Evolutionary conservation across 2,888 invertebrate genomes (phyloP).

Genomic region (Drosophila peninsularis): DNA sequence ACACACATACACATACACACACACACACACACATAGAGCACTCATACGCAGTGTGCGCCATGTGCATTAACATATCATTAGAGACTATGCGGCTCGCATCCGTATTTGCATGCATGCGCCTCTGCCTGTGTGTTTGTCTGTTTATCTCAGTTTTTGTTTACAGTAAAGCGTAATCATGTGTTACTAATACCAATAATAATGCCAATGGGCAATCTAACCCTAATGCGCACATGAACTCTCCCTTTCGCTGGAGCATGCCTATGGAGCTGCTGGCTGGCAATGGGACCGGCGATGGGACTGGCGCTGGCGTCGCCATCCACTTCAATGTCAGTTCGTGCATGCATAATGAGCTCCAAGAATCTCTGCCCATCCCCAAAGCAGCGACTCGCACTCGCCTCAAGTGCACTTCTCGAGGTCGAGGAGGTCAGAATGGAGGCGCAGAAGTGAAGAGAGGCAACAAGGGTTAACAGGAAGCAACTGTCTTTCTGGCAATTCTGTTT

Average conservation of each 20-base stretch:
- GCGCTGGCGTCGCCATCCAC: constrained; percentile 61
- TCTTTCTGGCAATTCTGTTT: constrained; percentile 54
- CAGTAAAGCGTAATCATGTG: constrained; percentile 78
- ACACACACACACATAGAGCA: constrained; percentile 29
- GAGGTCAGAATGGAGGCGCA: not conserved
- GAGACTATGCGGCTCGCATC: constrained; percentile 26
- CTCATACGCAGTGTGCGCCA: constrained; percentile 76
- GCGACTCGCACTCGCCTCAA: constrained; percentile 59
- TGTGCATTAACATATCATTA: constrained; percentile 78
- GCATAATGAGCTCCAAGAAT: constrained; percentile 67
- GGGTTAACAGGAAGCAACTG: constrained; percentile 65
- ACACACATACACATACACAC: constrained; percentile 2
- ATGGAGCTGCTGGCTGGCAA: not conserved
- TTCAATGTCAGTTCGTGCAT: constrained; percentile 76
- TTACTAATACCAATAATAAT: constrained; percentile 78
- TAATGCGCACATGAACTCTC: constrained; percentile 52
- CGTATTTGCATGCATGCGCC: constrained; percentile 36
- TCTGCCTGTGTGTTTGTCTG: constrained; percentile 50
- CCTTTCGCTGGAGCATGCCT: constrained; percentile 11
- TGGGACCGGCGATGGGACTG: constrained; percentile 1
- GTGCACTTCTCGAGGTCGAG: constrained; percentile 59
- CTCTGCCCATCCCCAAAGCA: constrained; percentile 12
- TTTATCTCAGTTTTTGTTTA: constrained; percentile 76
- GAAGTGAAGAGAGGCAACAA: not conserved
- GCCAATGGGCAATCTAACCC: constrained; percentile 73